Evolutionary conservation across 2,797 vertebrate genomes (phyloP).

Genomic region (Garrulus glandarius): DNA sequence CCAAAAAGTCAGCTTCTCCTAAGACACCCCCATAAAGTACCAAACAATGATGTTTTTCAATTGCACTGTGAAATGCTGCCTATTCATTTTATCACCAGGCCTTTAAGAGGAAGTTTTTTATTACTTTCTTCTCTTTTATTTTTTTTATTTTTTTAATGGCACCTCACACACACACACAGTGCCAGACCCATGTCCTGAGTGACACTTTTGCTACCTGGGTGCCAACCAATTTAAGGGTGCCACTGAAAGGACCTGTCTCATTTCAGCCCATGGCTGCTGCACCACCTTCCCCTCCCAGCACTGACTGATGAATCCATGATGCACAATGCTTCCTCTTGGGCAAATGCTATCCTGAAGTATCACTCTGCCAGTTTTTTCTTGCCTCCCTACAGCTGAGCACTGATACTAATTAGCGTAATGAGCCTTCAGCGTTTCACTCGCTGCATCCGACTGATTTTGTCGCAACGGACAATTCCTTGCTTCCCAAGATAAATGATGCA

Average conservation of each 20-base stretch:
- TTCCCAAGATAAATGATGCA: constrained; percentile 33
- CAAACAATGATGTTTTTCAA: neutral
- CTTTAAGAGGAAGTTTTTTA: neutral
- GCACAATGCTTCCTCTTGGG: neutral
- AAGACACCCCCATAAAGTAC: neutral
- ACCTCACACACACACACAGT: neutral
- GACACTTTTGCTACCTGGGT: neutral
- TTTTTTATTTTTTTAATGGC: neutral
- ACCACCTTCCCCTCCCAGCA: neutral
- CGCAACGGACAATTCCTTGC: neutral
- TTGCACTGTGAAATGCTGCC: neutral
- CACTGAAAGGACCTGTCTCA: neutral
- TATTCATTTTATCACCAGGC: neutral
- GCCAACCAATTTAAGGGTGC: neutral
- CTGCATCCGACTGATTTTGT: constrained; percentile 53
- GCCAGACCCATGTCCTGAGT: neutral
- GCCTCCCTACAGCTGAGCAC: constrained; percentile 2
- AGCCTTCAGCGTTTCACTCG: constrained; percentile 39
- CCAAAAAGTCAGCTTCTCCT: neutral
- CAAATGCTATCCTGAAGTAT: neutral
- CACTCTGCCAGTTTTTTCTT: neutral
- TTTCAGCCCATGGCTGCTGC: neutral
- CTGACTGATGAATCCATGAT: constrained; percentile 12
- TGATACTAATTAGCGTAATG: constrained; percentile 54
- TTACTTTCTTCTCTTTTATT: neutral